Evolutionary conservation across 2,888 invertebrate genomes (phyloP).

Genomic region (Drosophila stalkeri): DNA sequence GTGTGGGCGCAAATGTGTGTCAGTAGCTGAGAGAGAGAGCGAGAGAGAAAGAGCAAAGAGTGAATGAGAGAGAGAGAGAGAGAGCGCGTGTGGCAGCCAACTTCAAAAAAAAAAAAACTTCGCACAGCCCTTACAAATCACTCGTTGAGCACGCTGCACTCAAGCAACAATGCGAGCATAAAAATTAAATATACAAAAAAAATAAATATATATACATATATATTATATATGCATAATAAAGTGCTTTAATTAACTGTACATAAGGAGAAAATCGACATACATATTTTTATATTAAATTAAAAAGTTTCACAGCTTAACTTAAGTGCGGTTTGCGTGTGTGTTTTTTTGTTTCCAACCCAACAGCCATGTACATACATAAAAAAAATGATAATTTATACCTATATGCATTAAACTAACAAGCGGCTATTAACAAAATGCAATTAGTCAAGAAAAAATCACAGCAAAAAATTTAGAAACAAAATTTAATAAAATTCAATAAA

Average conservation of each 20-base stretch:
- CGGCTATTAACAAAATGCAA: constrained; percentile 53
- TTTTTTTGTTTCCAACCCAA: constrained; percentile 8
- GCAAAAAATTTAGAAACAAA: constrained; percentile 26
- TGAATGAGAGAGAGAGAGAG: not conserved
- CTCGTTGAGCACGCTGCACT: constrained; percentile 77
- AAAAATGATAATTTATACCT: constrained; percentile 26
- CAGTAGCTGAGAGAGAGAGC: constrained; percentile 62
- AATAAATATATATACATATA: not conserved
- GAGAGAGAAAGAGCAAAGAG: not conserved
- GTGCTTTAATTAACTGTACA: constrained; percentile 52
- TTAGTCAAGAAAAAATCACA: constrained; percentile 42
- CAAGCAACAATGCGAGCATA: constrained; percentile 32
- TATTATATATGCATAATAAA: constrained; percentile 16
- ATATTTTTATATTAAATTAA: constrained; percentile 13
- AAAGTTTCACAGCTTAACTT: constrained; percentile 15
- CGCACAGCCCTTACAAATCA: constrained; percentile 51
- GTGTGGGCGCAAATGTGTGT: constrained; percentile 71
- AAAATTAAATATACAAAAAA: constrained; percentile 18
- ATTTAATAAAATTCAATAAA: not conserved
- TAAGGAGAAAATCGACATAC: not conserved
- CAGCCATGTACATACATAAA: constrained; percentile 76
- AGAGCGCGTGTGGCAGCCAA: not conserved
- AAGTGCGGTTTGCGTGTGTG: constrained; percentile 37
- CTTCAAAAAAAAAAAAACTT: constrained; percentile 18
- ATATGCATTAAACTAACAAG: constrained; percentile 45